Evolutionary conservation across 2,797 vertebrate genomes (phyloP), one percentile per base, ranked within the genome.

Genomic region (Spinibarbus caldwelli): DNA sequence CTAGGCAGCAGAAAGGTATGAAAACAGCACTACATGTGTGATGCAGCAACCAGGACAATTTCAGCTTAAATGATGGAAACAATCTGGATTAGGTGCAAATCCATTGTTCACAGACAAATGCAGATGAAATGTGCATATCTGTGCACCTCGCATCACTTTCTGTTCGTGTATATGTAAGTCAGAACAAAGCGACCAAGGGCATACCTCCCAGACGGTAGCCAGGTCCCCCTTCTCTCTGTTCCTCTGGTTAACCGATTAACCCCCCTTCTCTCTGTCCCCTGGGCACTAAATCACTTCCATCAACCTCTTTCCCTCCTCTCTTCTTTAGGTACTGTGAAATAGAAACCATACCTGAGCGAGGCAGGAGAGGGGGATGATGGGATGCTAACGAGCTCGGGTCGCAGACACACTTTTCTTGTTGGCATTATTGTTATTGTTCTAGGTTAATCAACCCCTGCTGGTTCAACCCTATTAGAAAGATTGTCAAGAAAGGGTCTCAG

Each of bases 381-480:
- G 91, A 93, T 78, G 72, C 89, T 93, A 93, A 94, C 86, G 83
- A 88, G 84, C 90, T 92, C 79, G 91, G 91, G 91, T 91, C 92
- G 86, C 90, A 89, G 89, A 92, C 91, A 89, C 91, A 90, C 90
- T 93, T 92, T 90, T 89, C 84, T 89, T 90, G 90, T 93, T 92
- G 89, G 90, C 90, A 90, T 93, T 92, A 94, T 91, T 90, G 86
- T 90, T 94, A 94, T 91, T 93, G 91, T 92, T 91, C 87, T 81
- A 70, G 89, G 76, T 89, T 94, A 95, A 95, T 94, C 91, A 89
- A 90, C 93, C 93, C 93, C 93, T 92, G 91, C 70, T 85, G 86
- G 52, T 36, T 77, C 17, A 57, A 36, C 31, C 45, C 31, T 57
- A 75, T 79, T 57, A 67, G 43, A 66, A 59, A 41, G 77, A 57